Evolutionary conservation across 2,113 vertebrate species (phyloP).

Genomic region (Neolamprologus sp.): DNA sequence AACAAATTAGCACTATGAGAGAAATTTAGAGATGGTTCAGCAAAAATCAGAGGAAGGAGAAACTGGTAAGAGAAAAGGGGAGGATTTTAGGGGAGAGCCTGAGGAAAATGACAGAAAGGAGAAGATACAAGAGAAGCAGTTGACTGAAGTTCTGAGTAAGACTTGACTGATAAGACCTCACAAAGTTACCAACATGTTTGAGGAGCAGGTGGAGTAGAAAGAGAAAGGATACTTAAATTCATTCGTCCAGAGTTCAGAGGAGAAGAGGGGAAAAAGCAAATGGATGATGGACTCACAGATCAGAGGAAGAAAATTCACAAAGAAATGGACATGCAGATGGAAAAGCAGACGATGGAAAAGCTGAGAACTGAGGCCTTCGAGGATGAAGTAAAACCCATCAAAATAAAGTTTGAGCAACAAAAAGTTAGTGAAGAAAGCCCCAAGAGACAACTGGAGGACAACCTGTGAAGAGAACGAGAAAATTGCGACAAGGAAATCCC

Average conservation of each 20-base stretch:
- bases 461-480: neutral
- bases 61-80: neutral
- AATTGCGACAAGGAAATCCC: neutral
- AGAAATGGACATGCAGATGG: neutral
- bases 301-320: neutral
- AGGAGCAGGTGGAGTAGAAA: constrained; percentile 12
- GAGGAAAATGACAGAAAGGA: constrained; percentile 11
- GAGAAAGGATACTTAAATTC: constrained; percentile 17
- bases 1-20: constrained; percentile 8
- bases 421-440: neutral
- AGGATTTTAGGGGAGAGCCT: neutral
- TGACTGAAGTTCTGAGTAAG: neutral
- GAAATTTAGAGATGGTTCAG: neutral
- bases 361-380: neutral
- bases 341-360: constrained; percentile 25
- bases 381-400: constrained; percentile 17
- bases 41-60: neutral
- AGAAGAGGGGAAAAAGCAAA: constrained; percentile 1
- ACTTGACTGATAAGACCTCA: constrained; percentile 2
- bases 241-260: constrained; percentile 11
- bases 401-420: constrained; percentile 12
- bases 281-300: neutral
- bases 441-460: constrained; percentile 4
- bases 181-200: neutral
- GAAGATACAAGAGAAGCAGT: constrained; percentile 7